Conservation (phyloP, 1,140 invertebrate species). For the Pristionchus pacificus region DNA sequence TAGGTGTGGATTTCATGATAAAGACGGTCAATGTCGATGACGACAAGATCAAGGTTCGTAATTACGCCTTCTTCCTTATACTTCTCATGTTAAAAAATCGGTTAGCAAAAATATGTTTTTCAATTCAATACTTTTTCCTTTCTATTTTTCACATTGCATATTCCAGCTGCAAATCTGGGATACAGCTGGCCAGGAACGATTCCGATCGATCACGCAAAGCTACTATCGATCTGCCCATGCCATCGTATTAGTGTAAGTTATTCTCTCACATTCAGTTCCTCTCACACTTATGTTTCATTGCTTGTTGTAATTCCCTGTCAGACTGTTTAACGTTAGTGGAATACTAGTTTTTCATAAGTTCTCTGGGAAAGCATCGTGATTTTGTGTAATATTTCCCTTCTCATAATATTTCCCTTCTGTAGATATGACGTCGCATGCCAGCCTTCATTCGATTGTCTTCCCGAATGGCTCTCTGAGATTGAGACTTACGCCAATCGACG, state of each 20-base stretch:
- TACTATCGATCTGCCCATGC: constrained; percentile 67
- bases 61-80: constrained; percentile 9
- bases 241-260: constrained; percentile 58
- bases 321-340: no score
- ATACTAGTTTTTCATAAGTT: no score
- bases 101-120: constrained; percentile 3
- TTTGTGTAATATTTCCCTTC: background rate
- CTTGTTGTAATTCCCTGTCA: no score
- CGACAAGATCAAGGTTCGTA: constrained; percentile 81
- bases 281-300: no score
- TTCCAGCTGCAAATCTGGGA: constrained; percentile 87
- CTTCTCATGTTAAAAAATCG: background rate
- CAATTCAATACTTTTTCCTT: no score
- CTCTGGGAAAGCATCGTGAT: no score
- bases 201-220: constrained; percentile 66
- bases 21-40: constrained; percentile 85
- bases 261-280: no score
- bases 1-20: constrained; percentile 94
- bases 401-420: background rate
- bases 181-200: constrained; percentile 84
- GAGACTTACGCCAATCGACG: constrained; percentile 56
- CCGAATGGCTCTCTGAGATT: constrained; percentile 90
- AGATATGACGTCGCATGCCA: constrained; percentile 91
- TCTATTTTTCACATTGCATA: background rate
- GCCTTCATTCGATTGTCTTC: constrained; percentile 79